Evolutionary conservation across 2,888 invertebrate species (phyloP), one percentile per base, ranked within the genome.

Genomic region (Coenonympha arcania): DNA sequence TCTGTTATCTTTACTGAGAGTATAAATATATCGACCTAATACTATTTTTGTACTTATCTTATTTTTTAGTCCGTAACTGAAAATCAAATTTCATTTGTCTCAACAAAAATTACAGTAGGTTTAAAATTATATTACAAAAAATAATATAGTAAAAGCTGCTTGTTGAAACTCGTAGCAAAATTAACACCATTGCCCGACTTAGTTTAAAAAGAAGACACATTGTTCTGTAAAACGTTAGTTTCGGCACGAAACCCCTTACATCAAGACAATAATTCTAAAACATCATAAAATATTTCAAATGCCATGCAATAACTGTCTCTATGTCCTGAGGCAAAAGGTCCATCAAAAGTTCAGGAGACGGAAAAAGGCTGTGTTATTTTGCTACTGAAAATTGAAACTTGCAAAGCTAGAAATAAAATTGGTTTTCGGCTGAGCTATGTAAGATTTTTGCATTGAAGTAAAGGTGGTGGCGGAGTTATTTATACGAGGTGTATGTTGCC

Each of bases 211-310:
- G 68, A 75, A 79, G 80, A 83, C 66, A 70, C 76, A 79, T 79
- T 74, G 75, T 76, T 69, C 69, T 69, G 71, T 73, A 71, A 77
- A 83, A 83, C 72, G 84, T 68, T 83, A 79, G 76, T 82, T 84
- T 84, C 77, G 79, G 81, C 85, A 84, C 84, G 83, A 79, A 81
- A 68, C 70, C 69, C 73, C 71, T 65, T 81, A 74, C 63, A 74
- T 83, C 77, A 81, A 59, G 59, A 59, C 65, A 64, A 69, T 68
- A 72, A 73, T 62, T 73, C 68, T 62, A 65, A 71, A 79, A 71
- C 65, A 71, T 67, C 66, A 64, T 64, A 64, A 64, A 66, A 58
- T 56, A 58, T 54, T 56, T 53, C 44, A 64, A 58, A 48, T 54
- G 56, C 55, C 60, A 55, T 46, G 54, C 65, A 56, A 72, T 61